A percentile compares a stretch with the other conserved stretches of the same genome.
Conservation (phyloP, 2,797 vertebrate species). For the Sphaeramia orbicularis region DNA sequence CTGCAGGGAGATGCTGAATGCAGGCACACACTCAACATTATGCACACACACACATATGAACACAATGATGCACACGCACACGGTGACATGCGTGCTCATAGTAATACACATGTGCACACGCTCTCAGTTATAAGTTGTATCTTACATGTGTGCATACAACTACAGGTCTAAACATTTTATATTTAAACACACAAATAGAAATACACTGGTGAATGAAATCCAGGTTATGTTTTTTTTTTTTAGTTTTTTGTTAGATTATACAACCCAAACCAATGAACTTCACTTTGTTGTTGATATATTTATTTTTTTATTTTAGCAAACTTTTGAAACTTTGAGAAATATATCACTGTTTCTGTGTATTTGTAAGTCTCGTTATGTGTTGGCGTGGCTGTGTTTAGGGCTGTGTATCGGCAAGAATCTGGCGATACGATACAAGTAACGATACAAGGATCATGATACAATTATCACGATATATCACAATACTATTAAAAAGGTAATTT, state of each 20-base stretch:
- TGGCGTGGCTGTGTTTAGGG: not conserved
- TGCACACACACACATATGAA: conserved; percentile 49
- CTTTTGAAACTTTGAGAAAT: not conserved
- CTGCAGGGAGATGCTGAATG: conserved; percentile 81
- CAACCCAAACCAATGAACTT: too few species aligned
- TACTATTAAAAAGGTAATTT: too few species aligned
- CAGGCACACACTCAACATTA: conserved; percentile 70
- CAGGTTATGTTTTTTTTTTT: too few species aligned
- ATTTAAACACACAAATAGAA: too few species aligned
- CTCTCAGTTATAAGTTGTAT: conserved; percentile 29
- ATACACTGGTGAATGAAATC: too few species aligned
- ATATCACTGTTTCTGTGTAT: not conserved
- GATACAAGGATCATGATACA: too few species aligned
- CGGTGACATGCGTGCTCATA: conserved; percentile 63
- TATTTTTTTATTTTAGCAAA: conserved; percentile 7
- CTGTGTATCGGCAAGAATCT: too few species aligned
- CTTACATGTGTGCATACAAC: not conserved
- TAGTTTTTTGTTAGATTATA: too few species aligned
- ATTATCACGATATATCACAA: too few species aligned
- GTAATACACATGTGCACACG: conserved; percentile 47
- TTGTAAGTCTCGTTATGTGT: not conserved
- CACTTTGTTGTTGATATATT: too few species aligned
- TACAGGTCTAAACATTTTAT: too few species aligned
- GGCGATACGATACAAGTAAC: too few species aligned
- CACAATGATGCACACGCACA: conserved; percentile 69